Evolutionary conservation across 2,797 vertebrate species (phyloP), one percentile per base, ranked within the genome.

Genomic region (Synaphobranchus kaupii): DNA sequence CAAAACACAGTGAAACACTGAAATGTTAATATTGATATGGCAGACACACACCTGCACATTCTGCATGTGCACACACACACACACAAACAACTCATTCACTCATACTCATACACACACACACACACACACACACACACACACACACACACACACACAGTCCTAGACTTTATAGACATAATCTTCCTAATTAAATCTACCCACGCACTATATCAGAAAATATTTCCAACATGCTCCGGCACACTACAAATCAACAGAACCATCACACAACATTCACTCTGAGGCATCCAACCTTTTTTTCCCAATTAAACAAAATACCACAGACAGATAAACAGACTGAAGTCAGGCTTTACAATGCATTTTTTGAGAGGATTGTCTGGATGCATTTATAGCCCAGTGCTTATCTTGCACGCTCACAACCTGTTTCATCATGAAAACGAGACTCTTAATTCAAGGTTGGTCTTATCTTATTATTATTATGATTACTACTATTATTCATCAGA

Each of bases 91-190:
- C n/a, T 44, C 56, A 76, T 58, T 28, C 60, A 66, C 31, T n/a
- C 56, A 66, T 58, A 34, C 68, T n/a, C n/a, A n/a, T n/a, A 80
- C 68, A 54, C 85, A 54, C 58, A 60, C 66, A 44, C 17, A 86
- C 78, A 54, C 34, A 71, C 6, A 39, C 12, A 39, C 28, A 68
- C 47, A 28, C 22, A 48, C 10, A 2, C 13, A 17, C 52, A 52
- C 87, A 87, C 82, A 78, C 28, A 84, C 86, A 92, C 86, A 92
- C 89, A 89, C 89, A 85, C 31, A 44, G 5, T 80, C 39, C 25
- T 20, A 48, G 15, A 48, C 76, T 47, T 80, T 5, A 80, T 39
- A 80, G 10, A 80, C 34, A 80, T 80, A 80, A 80, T 80, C 76
- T 80, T 80, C 15, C 34, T 47, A 13, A 80, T 25, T 44, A 80